A percentile compares a stretch with the other conserved stretches of the same genome.
These are phyloP conservation scores for Sciurus niger DNA, from an alignment of 2,113 vertebrate species.

Conservation along the genomic window DNA sequence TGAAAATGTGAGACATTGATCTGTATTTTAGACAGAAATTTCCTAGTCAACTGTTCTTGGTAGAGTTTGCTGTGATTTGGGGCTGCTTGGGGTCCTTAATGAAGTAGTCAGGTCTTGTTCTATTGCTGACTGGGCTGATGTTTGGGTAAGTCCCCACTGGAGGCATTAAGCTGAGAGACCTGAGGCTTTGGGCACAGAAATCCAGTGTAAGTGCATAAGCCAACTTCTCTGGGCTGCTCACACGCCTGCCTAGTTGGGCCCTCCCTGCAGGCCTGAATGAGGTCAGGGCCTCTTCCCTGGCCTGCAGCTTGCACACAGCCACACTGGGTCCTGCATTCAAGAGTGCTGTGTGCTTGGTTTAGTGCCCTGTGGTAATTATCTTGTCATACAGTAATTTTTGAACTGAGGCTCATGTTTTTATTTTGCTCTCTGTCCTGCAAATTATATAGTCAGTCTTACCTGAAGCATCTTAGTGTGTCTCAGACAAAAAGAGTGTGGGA, in stretches of 20 bases:
- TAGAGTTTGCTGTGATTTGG: neutral
- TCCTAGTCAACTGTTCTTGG: neutral
- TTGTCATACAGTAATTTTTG: neutral
- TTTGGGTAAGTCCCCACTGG: neutral
- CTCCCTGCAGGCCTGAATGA: neutral
- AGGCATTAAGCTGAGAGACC: neutral
- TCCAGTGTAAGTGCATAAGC: too few relatives aligned
- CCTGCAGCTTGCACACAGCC: neutral
- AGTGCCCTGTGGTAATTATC: neutral
- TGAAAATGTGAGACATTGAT: neutral
- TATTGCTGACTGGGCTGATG: neutral
- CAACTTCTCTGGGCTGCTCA: neutral
- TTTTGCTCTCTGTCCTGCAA: neutral
- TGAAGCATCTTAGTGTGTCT: neutral
- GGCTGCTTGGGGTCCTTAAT: neutral
- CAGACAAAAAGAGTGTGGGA: neutral
- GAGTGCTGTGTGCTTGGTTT: neutral
- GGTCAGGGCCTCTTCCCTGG: neutral
- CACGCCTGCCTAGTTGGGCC: neutral
- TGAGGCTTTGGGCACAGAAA: neutral
- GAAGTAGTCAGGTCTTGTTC: neutral
- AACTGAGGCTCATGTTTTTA: neutral
- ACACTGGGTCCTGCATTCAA: neutral
- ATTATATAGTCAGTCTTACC: neutral
- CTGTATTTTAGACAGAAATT: constrained; percentile 9